phyloP scores from a whole-genome alignment of 2,113 vertebrate species.

The Prolemur simus region DNA sequence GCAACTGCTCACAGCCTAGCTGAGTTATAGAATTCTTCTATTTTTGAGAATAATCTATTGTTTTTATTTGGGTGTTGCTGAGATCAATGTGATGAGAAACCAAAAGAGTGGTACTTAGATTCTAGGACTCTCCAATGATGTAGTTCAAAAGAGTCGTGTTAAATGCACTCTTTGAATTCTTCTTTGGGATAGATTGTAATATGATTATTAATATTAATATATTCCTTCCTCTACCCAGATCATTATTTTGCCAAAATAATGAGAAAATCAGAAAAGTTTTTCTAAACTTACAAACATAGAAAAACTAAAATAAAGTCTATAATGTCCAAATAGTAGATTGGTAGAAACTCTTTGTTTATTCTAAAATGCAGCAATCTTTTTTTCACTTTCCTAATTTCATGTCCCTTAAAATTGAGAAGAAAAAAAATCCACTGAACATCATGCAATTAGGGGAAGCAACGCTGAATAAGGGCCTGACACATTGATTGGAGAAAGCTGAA shows the following conservation, averaged over 20 bases:
- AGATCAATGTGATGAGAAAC: neutral
- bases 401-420: neutral
- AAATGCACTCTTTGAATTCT: neutral
- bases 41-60: neutral
- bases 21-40: neutral
- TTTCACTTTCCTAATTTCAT: neutral
- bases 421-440: neutral
- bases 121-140: neutral
- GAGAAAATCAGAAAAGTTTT: neutral
- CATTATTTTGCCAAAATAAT: constrained; percentile 13
- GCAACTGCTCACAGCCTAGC: neutral
- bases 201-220: neutral
- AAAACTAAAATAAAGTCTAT: neutral
- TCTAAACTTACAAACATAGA: neutral
- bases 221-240: neutral
- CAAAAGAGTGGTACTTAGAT: neutral
- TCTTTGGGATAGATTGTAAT: neutral
- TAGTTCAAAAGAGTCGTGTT: neutral
- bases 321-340: neutral
- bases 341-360: neutral
- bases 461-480: fast-evolving
- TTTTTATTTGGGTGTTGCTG: neutral
- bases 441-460: neutral
- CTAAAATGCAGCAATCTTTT: neutral
- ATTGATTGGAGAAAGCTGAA: neutral